Conservation (phyloP, 2,113 vertebrate genomes). For the Caranx melampygus region DNA sequence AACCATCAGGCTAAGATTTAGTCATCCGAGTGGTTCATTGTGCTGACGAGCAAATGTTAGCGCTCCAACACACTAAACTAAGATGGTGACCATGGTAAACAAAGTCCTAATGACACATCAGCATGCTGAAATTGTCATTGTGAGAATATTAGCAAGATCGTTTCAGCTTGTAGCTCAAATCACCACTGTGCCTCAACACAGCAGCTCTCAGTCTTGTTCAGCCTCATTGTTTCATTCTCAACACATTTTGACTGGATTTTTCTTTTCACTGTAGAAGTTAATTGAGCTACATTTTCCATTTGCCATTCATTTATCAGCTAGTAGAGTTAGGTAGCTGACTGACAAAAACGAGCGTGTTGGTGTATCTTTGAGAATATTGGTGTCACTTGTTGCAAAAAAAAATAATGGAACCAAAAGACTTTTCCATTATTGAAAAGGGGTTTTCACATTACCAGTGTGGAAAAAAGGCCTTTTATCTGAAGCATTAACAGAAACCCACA, state of each 20-base stretch:
- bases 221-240: too few relatives aligned
- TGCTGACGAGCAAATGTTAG: too few relatives aligned
- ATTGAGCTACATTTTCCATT: background rate
- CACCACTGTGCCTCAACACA: too few relatives aligned
- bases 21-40: too few relatives aligned
- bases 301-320: background rate
- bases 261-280: background rate
- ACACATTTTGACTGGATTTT: background rate
- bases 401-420: background rate
- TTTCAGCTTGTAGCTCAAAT: too few relatives aligned
- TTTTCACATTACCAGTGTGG: constrained; percentile 13
- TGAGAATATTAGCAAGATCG: too few relatives aligned
- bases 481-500: constrained; percentile 22
- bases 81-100: too few relatives aligned
- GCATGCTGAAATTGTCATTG: too few relatives aligned
- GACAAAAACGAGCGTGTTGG: background rate
- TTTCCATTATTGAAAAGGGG: constrained; percentile 39
- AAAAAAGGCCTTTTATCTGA: constrained; percentile 14
- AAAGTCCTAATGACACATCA: too few relatives aligned
- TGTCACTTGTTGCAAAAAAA: constrained; percentile 2
- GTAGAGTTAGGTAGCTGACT: background rate
- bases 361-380: background rate
- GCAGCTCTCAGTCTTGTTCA: too few relatives aligned
- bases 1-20: too few relatives aligned
- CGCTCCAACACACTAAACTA: too few relatives aligned